These are phyloP conservation scores for Drosophila merina DNA, from an alignment of 2,888 invertebrate genomes.

Conservation along the genomic window DNA sequence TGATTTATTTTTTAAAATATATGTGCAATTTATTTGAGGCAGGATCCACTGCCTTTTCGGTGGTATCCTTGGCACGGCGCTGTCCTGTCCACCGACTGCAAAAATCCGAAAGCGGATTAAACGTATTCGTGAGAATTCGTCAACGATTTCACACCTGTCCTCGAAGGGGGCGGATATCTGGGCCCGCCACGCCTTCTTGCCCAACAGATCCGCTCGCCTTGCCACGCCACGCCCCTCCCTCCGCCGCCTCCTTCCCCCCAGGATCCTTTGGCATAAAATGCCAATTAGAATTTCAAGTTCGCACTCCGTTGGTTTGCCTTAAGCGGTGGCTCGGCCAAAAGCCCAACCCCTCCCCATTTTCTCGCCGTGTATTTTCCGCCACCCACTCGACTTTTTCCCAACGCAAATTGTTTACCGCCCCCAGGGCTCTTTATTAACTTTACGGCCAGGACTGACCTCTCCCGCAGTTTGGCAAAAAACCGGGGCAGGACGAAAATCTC, in stretches of 20 bases:
- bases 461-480: not conserved
- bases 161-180: not conserved
- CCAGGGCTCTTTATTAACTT: slow-evolving; percentile 73
- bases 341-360: not conserved
- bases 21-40: not conserved
- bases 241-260: not conserved
- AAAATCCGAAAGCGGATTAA: slow-evolving; percentile 82
- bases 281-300: slow-evolving; percentile 78
- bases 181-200: not conserved
- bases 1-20: not conserved
- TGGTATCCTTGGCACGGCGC: slow-evolving; percentile 22
- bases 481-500: not conserved
- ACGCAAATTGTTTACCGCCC: slow-evolving; percentile 73
- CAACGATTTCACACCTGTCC: slow-evolving; percentile 69
- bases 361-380: slow-evolving; percentile 13
- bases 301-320: slow-evolving; percentile 60
- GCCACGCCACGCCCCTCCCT: not conserved
- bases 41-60: slow-evolving; percentile 12
- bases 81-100: slow-evolving; percentile 48
- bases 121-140: slow-evolving; percentile 82
- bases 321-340: slow-evolving; percentile 21
- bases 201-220: not conserved
- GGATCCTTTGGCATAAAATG: slow-evolving; percentile 1
- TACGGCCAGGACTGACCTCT: slow-evolving; percentile 61
- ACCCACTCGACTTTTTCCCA: slow-evolving; percentile 44